Conservation (phyloP, 2,888 invertebrate genomes). For the Drosophila neutralis region DNA sequence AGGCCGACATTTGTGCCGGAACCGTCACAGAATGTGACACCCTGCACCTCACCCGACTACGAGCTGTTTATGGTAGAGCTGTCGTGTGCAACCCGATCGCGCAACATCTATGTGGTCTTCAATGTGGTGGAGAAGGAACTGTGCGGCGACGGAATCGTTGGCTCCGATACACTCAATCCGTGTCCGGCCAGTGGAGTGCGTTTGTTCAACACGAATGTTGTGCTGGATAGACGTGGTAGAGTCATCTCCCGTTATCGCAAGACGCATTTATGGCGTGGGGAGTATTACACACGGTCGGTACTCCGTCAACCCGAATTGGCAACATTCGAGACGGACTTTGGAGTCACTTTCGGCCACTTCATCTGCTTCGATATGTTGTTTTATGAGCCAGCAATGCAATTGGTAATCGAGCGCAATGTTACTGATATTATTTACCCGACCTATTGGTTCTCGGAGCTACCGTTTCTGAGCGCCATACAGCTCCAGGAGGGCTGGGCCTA, state of each 20-base stretch:
- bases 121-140: slow-evolving; percentile 86
- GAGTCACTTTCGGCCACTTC: slow-evolving; percentile 91
- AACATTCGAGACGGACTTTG: slow-evolving; percentile 90
- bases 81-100: slow-evolving; percentile 86
- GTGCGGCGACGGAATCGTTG: slow-evolving; percentile 81
- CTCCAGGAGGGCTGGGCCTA: slow-evolving; percentile 87
- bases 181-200: slow-evolving; percentile 67
- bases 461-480: slow-evolving; percentile 87
- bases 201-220: slow-evolving; percentile 91
- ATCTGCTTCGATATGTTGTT: slow-evolving; percentile 94
- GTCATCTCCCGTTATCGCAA: slow-evolving; percentile 87
- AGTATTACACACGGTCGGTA: slow-evolving; percentile 85
- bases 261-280: slow-evolving; percentile 84
- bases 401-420: slow-evolving; percentile 71
- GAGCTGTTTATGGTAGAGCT: slow-evolving; percentile 79
- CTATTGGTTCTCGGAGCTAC: slow-evolving; percentile 93
- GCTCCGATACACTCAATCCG: slow-evolving; percentile 49
- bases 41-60: slow-evolving; percentile 75
- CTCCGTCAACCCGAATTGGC: slow-evolving; percentile 86
- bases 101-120: slow-evolving; percentile 86
- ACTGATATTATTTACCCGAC: slow-evolving; percentile 86
- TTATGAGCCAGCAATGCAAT: slow-evolving; percentile 88
- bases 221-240: slow-evolving; percentile 89
- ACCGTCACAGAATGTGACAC: slow-evolving; percentile 74
- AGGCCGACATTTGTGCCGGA: slow-evolving; percentile 82